Conservation (phyloP, 2,888 invertebrate species). For the Villa cingulata region DNA sequence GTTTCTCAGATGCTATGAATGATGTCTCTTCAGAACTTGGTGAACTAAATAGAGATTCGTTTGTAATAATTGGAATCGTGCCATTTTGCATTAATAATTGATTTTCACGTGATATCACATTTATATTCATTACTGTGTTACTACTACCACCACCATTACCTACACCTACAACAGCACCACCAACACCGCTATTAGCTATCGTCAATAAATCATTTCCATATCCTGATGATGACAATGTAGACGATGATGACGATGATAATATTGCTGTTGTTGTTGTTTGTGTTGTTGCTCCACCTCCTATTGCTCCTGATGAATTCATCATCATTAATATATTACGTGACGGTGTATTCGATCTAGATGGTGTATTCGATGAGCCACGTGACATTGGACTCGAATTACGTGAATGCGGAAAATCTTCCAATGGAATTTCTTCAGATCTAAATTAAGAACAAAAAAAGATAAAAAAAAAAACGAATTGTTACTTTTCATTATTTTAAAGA, state of each 20-base stretch:
- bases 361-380: conserved; percentile 22
- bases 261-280: neutral
- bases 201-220: neutral
- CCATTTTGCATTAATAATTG: conserved; percentile 17
- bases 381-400: conserved; percentile 38
- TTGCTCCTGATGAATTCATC: conserved; percentile 18
- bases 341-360: conserved; percentile 38
- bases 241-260: neutral
- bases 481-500: neutral
- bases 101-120: conserved; percentile 5
- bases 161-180: neutral
- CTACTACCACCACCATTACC: no score
- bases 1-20: conserved; percentile 51
- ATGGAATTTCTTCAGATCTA: conserved; percentile 61
- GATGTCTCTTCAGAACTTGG: conserved; percentile 62
- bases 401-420: conserved; percentile 59
- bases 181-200: neutral
- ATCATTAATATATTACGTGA: conserved; percentile 19
- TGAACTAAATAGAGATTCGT: neutral
- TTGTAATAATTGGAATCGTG: conserved; percentile 10
- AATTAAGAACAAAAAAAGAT: neutral
- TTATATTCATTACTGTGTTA: conserved; percentile 8
- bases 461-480: no score
- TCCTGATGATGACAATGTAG: neutral
- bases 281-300: conserved; percentile 18